Conservation (phyloP, 2,888 invertebrate species). For the Podabrus alpinus region DNA sequence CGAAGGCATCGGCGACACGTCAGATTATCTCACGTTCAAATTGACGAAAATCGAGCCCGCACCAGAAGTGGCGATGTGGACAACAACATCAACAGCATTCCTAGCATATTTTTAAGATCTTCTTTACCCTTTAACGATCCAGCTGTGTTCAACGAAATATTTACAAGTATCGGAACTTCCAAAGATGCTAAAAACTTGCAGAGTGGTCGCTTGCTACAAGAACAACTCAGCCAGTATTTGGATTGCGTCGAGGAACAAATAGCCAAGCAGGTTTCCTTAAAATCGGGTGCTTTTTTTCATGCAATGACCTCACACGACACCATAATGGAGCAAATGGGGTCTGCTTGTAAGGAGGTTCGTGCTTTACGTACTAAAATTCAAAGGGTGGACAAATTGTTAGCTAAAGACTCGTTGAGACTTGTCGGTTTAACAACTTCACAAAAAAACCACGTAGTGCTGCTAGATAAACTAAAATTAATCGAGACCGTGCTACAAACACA, state of each 20-base stretch:
- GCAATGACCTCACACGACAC: conserved; percentile 98
- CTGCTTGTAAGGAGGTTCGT: conserved; percentile 77
- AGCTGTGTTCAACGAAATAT: conserved; percentile 82
- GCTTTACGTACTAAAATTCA: conserved; percentile 75
- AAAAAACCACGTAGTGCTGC: conserved; percentile 66
- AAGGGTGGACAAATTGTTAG: conserved; percentile 76
- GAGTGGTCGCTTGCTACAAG: conserved; percentile 75
- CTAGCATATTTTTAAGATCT: conserved; percentile 82
- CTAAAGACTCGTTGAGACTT: conserved; percentile 78
- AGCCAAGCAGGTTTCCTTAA: conserved; percentile 89
- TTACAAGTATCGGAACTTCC: conserved; percentile 64
- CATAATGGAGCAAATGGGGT: conserved; percentile 91
- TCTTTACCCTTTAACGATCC: conserved; percentile 79
- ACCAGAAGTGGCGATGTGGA: conserved; percentile 43
- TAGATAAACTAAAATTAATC: conserved; percentile 85
- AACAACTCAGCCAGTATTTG: conserved; percentile 90
- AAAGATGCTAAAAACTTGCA: conserved; percentile 50
- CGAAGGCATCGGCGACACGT: conserved; percentile 68
- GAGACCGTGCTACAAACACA: conserved; percentile 97
- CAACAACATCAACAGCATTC: conserved; percentile 71
- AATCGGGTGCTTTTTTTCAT: conserved; percentile 96
- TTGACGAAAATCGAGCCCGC: conserved; percentile 34
- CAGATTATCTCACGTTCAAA: conserved; percentile 53
- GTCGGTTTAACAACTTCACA: conserved; percentile 71
- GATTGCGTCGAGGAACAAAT: conserved; percentile 95